These are phyloP conservation scores for Cactoblastis cactorum DNA, from an alignment of 2,888 invertebrate genomes.

Conservation along the genomic window DNA sequence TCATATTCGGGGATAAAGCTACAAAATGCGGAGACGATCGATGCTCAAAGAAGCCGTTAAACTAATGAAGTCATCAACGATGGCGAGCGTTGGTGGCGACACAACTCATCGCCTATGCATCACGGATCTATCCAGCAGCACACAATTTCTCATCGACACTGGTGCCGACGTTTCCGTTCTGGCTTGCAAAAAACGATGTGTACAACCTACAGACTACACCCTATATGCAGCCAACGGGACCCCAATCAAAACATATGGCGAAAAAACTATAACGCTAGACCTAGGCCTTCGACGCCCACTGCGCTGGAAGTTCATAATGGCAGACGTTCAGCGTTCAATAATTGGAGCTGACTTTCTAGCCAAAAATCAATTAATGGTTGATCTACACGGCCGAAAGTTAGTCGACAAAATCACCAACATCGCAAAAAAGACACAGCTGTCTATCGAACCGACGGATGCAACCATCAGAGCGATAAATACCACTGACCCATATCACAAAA, in stretches of 20 bases:
- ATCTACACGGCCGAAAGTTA: background rate
- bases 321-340: background rate
- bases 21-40: no score
- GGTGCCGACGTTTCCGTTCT: no score
- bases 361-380: background rate
- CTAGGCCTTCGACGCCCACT: background rate
- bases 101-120: no score
- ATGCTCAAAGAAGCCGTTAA: no score
- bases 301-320: background rate
- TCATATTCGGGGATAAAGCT: no score
- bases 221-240: background rate
- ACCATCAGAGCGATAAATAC: background rate
- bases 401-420: background rate
- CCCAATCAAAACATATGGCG: background rate
- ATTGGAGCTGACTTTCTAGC: background rate
- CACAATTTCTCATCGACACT: no score
- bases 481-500: background rate
- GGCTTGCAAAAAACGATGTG: no score
- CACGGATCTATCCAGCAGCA: no score
- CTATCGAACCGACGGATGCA: background rate
- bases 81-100: conserved; percentile 11
- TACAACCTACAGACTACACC: background rate
- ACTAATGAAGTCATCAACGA: no score
- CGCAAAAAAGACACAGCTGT: background rate
- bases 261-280: background rate